These are phyloP conservation scores for Poecilia latipinna DNA, from an alignment of 2,113 vertebrate species.

Conservation along the genomic window DNA sequence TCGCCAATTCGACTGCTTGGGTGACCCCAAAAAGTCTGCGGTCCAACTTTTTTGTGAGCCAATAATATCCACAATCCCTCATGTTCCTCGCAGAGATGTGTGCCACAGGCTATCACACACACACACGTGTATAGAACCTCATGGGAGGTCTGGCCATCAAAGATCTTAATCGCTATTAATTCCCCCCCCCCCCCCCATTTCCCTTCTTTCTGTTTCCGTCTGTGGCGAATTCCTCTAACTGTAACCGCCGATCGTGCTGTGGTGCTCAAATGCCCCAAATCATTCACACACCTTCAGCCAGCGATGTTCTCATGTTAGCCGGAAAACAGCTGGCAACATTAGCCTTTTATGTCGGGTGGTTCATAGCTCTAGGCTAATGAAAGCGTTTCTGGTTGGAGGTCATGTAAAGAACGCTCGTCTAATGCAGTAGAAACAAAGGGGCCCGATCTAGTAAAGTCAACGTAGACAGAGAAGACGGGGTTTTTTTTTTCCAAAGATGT, in stretches of 20 bases:
- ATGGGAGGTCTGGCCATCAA: slow-evolving; percentile 62
- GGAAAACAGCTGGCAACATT: slow-evolving; percentile 34
- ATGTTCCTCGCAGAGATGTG: slow-evolving; percentile 18
- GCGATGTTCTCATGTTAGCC: slow-evolving; percentile 28
- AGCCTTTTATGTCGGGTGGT: background rate
- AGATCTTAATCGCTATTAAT: slow-evolving; percentile 50
- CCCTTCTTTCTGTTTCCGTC: slow-evolving; percentile 16
- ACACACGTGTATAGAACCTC: slow-evolving; percentile 22
- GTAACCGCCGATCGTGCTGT: slow-evolving; percentile 37
- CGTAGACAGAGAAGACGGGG: too few species aligned
- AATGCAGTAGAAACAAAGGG: too few species aligned
- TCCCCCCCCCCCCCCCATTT: background rate
- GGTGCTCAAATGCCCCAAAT: slow-evolving; percentile 19
- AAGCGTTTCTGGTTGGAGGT: background rate
- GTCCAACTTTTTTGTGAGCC: slow-evolving; percentile 59
- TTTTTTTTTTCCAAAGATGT: too few species aligned
- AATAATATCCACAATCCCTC: slow-evolving; percentile 53
- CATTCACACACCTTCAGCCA: slow-evolving; percentile 40
- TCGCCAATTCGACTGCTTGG: slow-evolving; percentile 23
- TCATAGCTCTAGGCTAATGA: background rate
- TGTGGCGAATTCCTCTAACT: slow-evolving; percentile 35
- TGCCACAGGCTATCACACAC: background rate
- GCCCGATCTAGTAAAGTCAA: too few species aligned
- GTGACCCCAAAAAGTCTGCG: slow-evolving; percentile 58
- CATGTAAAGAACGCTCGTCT: too few species aligned